These are phyloP conservation scores for Parnassius smintheus DNA, from an alignment of 2,888 invertebrate species.

Conservation along the genomic window DNA sequence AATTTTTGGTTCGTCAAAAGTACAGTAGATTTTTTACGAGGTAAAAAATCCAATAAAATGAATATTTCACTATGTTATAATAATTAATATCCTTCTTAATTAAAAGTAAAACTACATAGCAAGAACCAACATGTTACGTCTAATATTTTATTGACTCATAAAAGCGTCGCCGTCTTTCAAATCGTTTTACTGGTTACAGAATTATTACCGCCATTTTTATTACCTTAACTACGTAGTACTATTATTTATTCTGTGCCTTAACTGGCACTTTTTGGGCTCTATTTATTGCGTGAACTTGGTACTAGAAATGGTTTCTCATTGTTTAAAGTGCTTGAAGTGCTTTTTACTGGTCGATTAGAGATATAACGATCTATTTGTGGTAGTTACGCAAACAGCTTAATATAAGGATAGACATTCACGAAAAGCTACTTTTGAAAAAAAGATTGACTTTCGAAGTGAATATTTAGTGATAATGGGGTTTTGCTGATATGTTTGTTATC, in stretches of 20 bases:
- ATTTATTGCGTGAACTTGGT: constrained; percentile 37
- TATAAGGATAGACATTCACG: no score
- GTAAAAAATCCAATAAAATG: no score
- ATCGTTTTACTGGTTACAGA: constrained; percentile 52
- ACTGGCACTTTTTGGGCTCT: constrained; percentile 43
- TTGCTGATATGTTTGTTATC: no score
- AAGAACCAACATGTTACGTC: constrained; percentile 36
- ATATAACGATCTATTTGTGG: no score
- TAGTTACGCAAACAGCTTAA: no score
- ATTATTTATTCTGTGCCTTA: constrained; percentile 9
- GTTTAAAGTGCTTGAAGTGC: constrained; percentile 20
- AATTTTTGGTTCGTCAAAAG: no score
- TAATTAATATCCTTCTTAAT: background rate
- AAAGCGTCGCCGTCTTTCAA: constrained; percentile 62
- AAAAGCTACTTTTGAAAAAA: no score
- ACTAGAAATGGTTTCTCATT: constrained; percentile 18
- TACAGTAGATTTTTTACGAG: no score
- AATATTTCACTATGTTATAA: no score
- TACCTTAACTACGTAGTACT: constrained; percentile 16
- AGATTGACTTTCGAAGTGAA: no score
- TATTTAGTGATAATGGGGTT: no score
- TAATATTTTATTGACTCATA: constrained; percentile 62
- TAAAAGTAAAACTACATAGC: constrained; percentile 25
- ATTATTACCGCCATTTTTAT: constrained; percentile 63
- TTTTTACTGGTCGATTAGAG: background rate